Evolutionary conservation across 2,797 vertebrate species (phyloP).

Genomic region (Lutjanus campechanus): DNA sequence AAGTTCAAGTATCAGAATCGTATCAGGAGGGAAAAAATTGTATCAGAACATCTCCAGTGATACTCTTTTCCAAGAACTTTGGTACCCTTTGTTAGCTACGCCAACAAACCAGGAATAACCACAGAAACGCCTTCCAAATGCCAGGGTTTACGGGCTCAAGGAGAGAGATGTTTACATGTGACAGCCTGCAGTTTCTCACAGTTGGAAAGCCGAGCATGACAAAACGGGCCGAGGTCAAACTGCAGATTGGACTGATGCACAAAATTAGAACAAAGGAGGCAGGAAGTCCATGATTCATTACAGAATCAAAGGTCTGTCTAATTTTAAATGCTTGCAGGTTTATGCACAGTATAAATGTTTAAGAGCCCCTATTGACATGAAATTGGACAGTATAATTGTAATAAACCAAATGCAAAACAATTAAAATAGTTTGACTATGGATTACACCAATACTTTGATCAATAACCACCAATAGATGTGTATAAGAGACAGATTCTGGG

Average conservation of each 20-base stretch:
- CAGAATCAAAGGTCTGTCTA: background rate
- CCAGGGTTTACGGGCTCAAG: slow-evolving; percentile 28
- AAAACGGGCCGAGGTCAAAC: slow-evolving; percentile 9
- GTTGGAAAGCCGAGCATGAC: slow-evolving; percentile 8
- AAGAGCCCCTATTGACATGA: background rate
- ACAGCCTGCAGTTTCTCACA: slow-evolving; percentile 37
- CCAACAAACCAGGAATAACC: background rate
- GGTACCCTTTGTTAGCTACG: background rate
- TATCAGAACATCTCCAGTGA: too few relatives aligned
- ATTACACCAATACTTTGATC: background rate
- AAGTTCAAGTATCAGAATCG: too few relatives aligned
- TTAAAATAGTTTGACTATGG: background rate
- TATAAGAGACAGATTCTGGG: too few relatives aligned
- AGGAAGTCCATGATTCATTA: background rate
- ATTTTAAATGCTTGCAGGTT: background rate
- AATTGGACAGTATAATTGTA: background rate
- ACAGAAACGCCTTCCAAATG: slow-evolving; percentile 13
- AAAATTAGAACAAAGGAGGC: too few relatives aligned
- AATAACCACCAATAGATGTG: too few relatives aligned
- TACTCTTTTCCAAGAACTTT: background rate
- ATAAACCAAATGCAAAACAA: background rate
- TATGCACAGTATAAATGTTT: background rate
- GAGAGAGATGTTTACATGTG: slow-evolving; percentile 28
- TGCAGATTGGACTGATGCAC: background rate
- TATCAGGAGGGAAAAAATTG: too few relatives aligned